Percentiles rank a stretch among this genome's conserved stretches.
These are phyloP conservation scores for Ctenicera cuprea DNA, from an alignment of 2,888 invertebrate species.

Conservation along the genomic window DNA sequence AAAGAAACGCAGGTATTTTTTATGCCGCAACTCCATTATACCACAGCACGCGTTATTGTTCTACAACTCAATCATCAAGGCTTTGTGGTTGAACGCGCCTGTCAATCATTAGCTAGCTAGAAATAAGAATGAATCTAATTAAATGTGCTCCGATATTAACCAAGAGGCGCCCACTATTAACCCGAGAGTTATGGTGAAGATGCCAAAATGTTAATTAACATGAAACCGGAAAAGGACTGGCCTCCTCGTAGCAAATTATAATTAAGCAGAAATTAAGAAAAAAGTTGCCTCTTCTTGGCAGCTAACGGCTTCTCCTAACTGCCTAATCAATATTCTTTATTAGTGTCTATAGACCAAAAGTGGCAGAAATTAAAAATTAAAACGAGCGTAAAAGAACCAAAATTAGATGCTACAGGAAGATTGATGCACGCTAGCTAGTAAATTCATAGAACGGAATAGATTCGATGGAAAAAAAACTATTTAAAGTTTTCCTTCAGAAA, in stretches of 20 bases:
- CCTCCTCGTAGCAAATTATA: conserved; percentile 10
- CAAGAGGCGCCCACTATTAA: conserved; percentile 24
- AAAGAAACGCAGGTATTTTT: conserved; percentile 15
- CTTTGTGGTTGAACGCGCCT: conserved; percentile 46
- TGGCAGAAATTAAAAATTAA: conserved; percentile 26
- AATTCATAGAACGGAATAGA: neutral
- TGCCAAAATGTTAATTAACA: conserved; percentile 26
- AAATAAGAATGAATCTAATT: conserved; percentile 34
- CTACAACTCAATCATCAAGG: conserved; percentile 58
- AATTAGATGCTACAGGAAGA: neutral
- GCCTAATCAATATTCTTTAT: conserved; percentile 28
- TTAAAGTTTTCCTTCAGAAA: neutral
- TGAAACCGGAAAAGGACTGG: conserved; percentile 16
- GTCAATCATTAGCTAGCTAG: conserved; percentile 55
- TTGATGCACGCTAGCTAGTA: neutral
- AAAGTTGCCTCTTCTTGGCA: conserved; percentile 4
- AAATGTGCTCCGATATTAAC: conserved; percentile 23
- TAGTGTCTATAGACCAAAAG: neutral
- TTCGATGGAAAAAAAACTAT: no score
- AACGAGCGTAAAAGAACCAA: neutral
- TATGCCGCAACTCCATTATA: conserved; percentile 49
- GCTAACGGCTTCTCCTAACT: conserved; percentile 30
- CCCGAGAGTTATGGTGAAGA: conserved; percentile 1
- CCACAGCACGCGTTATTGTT: conserved; percentile 60
- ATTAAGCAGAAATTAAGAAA: conserved; percentile 17